A percentile compares a stretch with the other conserved stretches of the same genome.
These are phyloP conservation scores for Hydraecia micacea DNA, from an alignment of 2,888 invertebrate genomes.

Conservation along the genomic window DNA sequence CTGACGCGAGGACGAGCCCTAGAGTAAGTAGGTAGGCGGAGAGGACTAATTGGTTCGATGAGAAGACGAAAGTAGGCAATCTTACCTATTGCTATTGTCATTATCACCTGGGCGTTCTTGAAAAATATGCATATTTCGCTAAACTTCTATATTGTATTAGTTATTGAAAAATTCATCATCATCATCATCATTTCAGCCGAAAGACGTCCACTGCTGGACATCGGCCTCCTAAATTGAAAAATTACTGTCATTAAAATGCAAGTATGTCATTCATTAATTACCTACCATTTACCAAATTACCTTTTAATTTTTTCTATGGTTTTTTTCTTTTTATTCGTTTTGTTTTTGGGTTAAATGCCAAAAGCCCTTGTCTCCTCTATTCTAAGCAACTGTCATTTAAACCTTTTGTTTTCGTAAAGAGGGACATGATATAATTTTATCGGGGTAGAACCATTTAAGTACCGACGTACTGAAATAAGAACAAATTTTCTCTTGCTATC, in stretches of 20 bases:
- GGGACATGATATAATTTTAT: background rate
- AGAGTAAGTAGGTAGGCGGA: slow-evolving; percentile 38
- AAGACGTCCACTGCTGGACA: no score
- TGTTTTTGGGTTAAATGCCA: background rate
- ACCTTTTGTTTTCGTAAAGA: background rate
- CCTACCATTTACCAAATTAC: background rate
- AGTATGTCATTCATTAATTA: background rate
- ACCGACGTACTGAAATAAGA: no score
- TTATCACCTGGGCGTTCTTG: no score
- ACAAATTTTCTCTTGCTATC: background rate
- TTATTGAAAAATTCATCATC: background rate
- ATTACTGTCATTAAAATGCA: background rate
- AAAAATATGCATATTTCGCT: background rate
- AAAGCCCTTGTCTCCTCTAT: background rate
- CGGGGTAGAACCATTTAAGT: background rate
- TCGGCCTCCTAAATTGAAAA: no score
- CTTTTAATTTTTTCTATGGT: background rate
- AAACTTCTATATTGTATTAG: background rate
- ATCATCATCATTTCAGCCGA: no score
- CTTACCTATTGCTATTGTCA: background rate
- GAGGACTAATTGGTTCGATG: slow-evolving; percentile 12
- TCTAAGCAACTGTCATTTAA: background rate
- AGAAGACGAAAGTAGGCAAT: background rate
- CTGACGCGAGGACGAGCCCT: slow-evolving; percentile 54
- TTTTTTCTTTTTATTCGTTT: background rate